Evolutionary conservation across 2,888 invertebrate genomes (phyloP).

Genomic region (Thereva nobilitata): DNA sequence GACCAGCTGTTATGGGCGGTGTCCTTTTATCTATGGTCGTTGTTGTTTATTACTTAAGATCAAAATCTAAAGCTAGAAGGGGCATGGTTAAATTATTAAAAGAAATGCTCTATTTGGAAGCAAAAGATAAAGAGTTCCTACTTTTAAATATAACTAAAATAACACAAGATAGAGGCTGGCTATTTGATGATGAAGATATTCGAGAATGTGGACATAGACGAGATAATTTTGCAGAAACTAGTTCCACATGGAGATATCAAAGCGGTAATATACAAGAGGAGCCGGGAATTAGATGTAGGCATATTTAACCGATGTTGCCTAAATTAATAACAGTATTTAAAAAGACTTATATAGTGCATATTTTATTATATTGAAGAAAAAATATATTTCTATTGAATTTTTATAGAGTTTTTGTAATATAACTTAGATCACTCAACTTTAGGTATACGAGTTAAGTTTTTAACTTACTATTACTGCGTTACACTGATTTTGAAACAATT

Average conservation of each 20-base stretch:
- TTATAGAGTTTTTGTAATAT: background rate
- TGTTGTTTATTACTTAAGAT: slow-evolving; percentile 67
- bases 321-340: slow-evolving; percentile 16
- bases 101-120: slow-evolving; percentile 68
- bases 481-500: too few relatives aligned
- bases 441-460: too few relatives aligned
- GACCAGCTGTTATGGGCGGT: slow-evolving; percentile 67
- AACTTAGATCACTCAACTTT: too few relatives aligned
- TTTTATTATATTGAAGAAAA: slow-evolving; percentile 1
- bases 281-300: slow-evolving; percentile 32
- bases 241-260: slow-evolving; percentile 61
- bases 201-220: slow-evolving; percentile 24
- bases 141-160: slow-evolving; percentile 66
- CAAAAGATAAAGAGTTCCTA: slow-evolving; percentile 72
- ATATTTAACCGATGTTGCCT: slow-evolving; percentile 25
- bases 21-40: slow-evolving; percentile 65
- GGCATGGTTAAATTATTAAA: slow-evolving; percentile 66
- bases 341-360: slow-evolving; percentile 26
- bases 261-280: slow-evolving; percentile 22
- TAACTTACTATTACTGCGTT: too few relatives aligned
- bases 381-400: slow-evolving; percentile 27
- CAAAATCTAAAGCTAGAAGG: slow-evolving; percentile 65
- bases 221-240: slow-evolving; percentile 51
- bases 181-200: slow-evolving; percentile 43
- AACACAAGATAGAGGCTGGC: slow-evolving; percentile 60